Evolutionary conservation across 2,888 invertebrate genomes (phyloP), one percentile per base, ranked within the genome.

Genomic region (Poecilobothrus nobilitatus): DNA sequence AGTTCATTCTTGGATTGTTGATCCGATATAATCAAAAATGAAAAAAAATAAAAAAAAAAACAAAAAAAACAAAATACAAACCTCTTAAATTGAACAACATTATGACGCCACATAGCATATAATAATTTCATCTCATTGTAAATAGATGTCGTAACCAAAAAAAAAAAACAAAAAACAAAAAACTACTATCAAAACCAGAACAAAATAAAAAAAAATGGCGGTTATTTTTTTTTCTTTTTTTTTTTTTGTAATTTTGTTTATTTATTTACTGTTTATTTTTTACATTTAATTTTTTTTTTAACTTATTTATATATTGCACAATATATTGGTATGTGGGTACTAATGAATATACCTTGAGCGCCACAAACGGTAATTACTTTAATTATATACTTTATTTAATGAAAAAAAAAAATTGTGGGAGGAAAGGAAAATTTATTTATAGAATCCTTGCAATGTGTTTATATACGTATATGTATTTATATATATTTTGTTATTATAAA

Each of bases 1-100:
- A 53, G 53, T 53, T 53, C 53, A 53, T 53, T 53, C 53, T 53
- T 53, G 53, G 53, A 53, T 53, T 53, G 53, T 53, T 53, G 53
- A 53, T 53, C 53, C 53, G 53, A 53, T 53, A 53, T 53, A 53
- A 53, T 44, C 15, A 12, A 53, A 53, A 44, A 15, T 10, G 12
- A 44, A 9, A 53, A 53, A 53, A 53, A 53, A 53, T 5, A 53
- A 53, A 53, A 53, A 15, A 53, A 18, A 53, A 12, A 9, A 53
- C 2, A 18, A 18, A 18, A 53, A 53, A 53, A 53, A 53, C n/a
- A 18, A 15, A 53, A 53, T 12, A 15, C 3, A 53, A 53, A 53
- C 18, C 15, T 53, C 15, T 53, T 2, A 53, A 53, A 53, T 53
- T 53, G 18, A 18, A 53, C 53, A 53, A 53, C 18, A 53, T 53